These are phyloP conservation scores for Mormyrus iriodes DNA, from an alignment of 2,113 vertebrate species.

Conservation along the genomic window DNA sequence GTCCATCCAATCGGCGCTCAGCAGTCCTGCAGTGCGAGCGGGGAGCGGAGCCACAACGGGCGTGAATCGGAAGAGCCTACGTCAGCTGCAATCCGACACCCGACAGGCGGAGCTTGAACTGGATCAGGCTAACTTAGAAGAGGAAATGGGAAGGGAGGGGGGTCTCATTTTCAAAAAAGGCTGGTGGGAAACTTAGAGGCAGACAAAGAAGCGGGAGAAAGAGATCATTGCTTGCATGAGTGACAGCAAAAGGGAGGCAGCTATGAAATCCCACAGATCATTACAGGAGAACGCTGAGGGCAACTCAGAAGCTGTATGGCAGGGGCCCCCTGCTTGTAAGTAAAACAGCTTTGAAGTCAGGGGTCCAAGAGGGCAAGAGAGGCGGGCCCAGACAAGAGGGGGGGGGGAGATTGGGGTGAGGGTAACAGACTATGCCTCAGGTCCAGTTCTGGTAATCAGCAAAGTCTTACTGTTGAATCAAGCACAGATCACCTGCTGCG, in stretches of 20 bases:
- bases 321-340: neutral
- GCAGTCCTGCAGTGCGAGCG: neutral
- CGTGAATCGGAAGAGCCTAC: slow-evolving; percentile 6
- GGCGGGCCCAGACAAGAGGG: neutral
- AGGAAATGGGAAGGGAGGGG: neutral
- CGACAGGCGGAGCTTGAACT: neutral
- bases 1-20: neutral
- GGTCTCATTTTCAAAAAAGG: neutral
- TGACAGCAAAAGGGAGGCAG: neutral
- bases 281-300: neutral
- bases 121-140: slow-evolving; percentile 1
- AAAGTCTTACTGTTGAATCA: neutral
- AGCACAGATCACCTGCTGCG: neutral
- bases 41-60: neutral
- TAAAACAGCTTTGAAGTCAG: neutral
- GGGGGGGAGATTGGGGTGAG: neutral
- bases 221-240: neutral
- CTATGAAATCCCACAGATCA: neutral
- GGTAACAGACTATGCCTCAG: neutral
- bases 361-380: neutral
- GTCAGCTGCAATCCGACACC: slow-evolving; percentile 2
- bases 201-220: neutral
- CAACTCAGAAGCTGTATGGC: neutral
- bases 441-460: slow-evolving; percentile 9
- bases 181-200: neutral